Percentiles rank a stretch among this genome's conserved stretches.
phyloP scores from a whole-genome alignment of 2,797 vertebrate species.

The Crocodylus rhombifer region DNA sequence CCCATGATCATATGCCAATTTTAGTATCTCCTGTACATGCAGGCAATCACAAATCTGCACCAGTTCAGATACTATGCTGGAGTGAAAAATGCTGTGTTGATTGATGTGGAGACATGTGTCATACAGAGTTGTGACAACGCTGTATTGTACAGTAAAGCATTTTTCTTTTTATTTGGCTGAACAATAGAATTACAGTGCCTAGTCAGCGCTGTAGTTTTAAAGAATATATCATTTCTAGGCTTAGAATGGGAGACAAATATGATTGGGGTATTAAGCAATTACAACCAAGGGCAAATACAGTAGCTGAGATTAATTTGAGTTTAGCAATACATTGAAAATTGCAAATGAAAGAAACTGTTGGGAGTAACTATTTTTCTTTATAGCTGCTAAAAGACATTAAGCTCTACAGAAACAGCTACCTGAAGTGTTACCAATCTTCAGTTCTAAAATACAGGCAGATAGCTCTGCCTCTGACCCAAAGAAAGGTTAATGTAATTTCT shows the following conservation, averaged over 20 bases:
- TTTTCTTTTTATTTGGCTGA: conserved; percentile 11
- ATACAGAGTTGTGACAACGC: background rate
- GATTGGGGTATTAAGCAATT: background rate
- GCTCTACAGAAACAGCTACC: background rate
- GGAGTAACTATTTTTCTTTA: background rate
- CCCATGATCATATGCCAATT: background rate
- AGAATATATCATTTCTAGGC: background rate
- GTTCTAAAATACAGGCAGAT: background rate
- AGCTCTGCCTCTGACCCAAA: background rate
- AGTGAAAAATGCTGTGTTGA: background rate
- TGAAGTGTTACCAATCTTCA: conserved; percentile 1
- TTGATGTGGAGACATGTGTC: background rate
- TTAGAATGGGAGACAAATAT: background rate
- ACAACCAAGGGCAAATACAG: background rate
- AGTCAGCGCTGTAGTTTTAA: background rate
- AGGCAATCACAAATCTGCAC: background rate
- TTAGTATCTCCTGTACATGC: background rate
- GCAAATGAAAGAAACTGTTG: conserved; percentile 24
- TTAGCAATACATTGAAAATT: conserved; percentile 28
- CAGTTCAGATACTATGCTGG: background rate
- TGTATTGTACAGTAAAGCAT: background rate
- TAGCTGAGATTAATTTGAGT: background rate
- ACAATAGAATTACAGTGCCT: background rate
- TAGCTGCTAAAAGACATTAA: background rate
- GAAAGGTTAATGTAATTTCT: conserved; percentile 3